Percentiles rank a stretch among this genome's conserved stretches.
Evolutionary conservation across 2,797 vertebrate species (phyloP).

Genomic region (Enteromius mattozi): DNA sequence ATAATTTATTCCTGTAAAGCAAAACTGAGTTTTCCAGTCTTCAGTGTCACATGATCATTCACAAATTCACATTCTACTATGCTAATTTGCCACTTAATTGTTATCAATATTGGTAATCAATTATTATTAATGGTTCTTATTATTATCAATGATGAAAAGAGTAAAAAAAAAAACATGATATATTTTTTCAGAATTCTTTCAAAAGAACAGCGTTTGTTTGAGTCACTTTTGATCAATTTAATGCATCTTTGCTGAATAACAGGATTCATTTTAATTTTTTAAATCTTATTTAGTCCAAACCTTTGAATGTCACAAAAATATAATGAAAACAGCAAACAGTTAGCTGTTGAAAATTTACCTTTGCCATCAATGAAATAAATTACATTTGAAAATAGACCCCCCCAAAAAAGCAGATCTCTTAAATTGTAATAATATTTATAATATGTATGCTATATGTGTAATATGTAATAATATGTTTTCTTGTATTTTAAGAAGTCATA

Average conservation of each 20-base stretch:
- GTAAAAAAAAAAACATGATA: neutral
- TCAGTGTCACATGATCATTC: neutral
- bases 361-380: neutral
- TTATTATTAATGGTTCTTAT: neutral
- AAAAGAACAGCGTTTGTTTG: neutral
- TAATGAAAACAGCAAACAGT: neutral
- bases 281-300: neutral
- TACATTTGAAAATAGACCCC: neutral
- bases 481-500: neutral
- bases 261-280: neutral
- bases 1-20: neutral
- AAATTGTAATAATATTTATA: neutral
- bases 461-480: neutral
- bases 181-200: neutral
- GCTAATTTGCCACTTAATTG: neutral
- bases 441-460: neutral
- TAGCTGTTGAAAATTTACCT: no score
- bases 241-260: neutral
- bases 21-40: neutral
- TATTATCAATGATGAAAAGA: neutral
- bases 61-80: neutral
- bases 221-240: neutral
- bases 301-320: neutral
- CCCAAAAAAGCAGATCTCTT: neutral
- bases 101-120: neutral